A percentile compares a stretch with the other conserved stretches of the same genome.
Conservation (phyloP, 2,888 invertebrate species). For the Caradrina clavipalpis region DNA sequence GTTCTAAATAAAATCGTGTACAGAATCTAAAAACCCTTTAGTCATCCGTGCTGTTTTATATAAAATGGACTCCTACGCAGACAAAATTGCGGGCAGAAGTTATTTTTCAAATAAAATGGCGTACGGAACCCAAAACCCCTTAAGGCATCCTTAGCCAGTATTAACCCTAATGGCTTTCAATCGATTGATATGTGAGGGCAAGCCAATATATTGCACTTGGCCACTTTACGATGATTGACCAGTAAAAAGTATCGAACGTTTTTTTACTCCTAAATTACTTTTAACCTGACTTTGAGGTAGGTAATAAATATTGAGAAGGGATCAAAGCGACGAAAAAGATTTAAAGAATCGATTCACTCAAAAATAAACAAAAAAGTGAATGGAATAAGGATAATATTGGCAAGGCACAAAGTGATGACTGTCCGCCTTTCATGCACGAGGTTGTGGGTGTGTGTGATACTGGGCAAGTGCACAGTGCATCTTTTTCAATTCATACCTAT, state of each 20-base stretch:
- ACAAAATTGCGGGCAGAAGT: too few relatives aligned
- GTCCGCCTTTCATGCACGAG: background rate
- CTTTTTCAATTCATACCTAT: too few relatives aligned
- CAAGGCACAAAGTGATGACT: too few relatives aligned
- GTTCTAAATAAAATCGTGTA: too few relatives aligned
- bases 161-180: constrained; percentile 45
- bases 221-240: constrained; percentile 35
- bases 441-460: background rate
- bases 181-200: constrained; percentile 45
- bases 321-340: constrained; percentile 2
- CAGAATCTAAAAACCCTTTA: too few relatives aligned
- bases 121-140: constrained; percentile 16
- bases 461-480: background rate
- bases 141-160: constrained; percentile 6
- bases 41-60: too few relatives aligned
- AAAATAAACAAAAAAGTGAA: background rate
- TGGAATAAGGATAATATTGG: background rate
- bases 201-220: constrained; percentile 36
- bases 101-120: background rate
- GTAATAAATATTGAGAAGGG: constrained; percentile 29
- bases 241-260: constrained; percentile 15
- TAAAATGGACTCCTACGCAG: too few relatives aligned
- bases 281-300: constrained; percentile 27
- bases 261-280: constrained; percentile 12
- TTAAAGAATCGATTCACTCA: background rate